phyloP scores from a whole-genome alignment of 2,888 invertebrate species.

The Ecliptopera silaceata region DNA sequence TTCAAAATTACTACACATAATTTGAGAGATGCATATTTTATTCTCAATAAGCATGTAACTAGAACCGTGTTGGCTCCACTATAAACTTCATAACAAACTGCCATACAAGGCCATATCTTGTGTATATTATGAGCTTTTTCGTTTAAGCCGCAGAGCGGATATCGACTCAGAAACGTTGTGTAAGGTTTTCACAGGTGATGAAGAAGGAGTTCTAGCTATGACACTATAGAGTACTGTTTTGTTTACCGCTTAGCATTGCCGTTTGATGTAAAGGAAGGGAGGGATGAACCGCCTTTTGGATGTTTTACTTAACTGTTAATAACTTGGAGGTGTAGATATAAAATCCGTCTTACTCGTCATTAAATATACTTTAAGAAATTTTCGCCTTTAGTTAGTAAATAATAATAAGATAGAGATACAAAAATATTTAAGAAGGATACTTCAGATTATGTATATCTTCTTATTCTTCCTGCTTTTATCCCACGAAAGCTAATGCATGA shows the following conservation, averaged over 20 bases:
- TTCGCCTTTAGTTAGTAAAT: constrained; percentile 26
- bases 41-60: constrained; percentile 68
- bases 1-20: constrained; percentile 71
- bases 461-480: no score
- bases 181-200: constrained; percentile 26
- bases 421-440: no score
- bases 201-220: constrained; percentile 34
- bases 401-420: no score
- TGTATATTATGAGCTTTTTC: constrained; percentile 81
- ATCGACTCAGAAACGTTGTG: constrained; percentile 42
- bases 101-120: constrained; percentile 78
- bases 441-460: no score
- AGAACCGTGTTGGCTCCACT: constrained; percentile 70
- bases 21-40: constrained; percentile 59
- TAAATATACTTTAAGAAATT: constrained; percentile 55
- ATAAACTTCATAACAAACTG: constrained; percentile 83
- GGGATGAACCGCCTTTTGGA: constrained; percentile 64
- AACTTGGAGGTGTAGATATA: constrained; percentile 67
- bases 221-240: constrained; percentile 45
- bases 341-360: constrained; percentile 61
- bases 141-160: constrained; percentile 60
- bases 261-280: constrained; percentile 47
- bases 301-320: constrained; percentile 75
- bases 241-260: constrained; percentile 19
- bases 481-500: no score